Base-by-base conservation (phyloP, 2,797 vertebrate genomes). In the Podarcis lilfordi region DNA sequence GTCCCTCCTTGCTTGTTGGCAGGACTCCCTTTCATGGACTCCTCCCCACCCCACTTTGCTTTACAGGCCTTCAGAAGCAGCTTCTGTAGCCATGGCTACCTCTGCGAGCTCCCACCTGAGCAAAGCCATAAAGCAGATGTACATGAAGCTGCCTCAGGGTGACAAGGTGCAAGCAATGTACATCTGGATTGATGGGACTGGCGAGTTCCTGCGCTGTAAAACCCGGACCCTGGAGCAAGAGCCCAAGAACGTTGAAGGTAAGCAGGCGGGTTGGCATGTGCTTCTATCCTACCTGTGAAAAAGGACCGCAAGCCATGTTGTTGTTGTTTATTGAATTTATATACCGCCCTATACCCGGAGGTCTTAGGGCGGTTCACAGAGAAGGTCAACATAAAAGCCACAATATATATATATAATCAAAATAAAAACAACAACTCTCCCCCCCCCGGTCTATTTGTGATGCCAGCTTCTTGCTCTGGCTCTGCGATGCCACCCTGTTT, bases 91-190 rank as follows among this genome's bases (percentile, higher is more conserved):
- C 96, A 99, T 99, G 99, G 98, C 99, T 93, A 98, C 97, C 83
- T 99, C 99, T 0, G 95, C 97, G 23, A 99, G 99, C 92, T 96
- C 98, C 89, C 97, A 96, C 82, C 94, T 99, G 96, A 98, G 98
- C 96, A 99, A 99, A 97, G 94, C 97, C 92, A 97, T 99, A 72
- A 99, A 99, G 96, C 97, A 98, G 94, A 97, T 98, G 96, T 99
- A 99, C 95, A 97, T 99, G 98, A 97, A 98, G 37, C 98, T 99
- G 92, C 98, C 98, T 0, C 99, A 99, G 94, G 98, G 98, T 0
- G 98, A 98, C 37, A 97, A 98, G 91, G 98, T 99, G 29, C 99
- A 99, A 86, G 98, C 97, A 86, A 99, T 99, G 98, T 99, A 99
- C 89, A 97, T 99, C 92, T 99, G 99, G 98, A 98, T 99, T 0